These are phyloP conservation scores for Cryptoblepharus egeriae DNA, from an alignment of 2,797 vertebrate species.

Conservation along the genomic window DNA sequence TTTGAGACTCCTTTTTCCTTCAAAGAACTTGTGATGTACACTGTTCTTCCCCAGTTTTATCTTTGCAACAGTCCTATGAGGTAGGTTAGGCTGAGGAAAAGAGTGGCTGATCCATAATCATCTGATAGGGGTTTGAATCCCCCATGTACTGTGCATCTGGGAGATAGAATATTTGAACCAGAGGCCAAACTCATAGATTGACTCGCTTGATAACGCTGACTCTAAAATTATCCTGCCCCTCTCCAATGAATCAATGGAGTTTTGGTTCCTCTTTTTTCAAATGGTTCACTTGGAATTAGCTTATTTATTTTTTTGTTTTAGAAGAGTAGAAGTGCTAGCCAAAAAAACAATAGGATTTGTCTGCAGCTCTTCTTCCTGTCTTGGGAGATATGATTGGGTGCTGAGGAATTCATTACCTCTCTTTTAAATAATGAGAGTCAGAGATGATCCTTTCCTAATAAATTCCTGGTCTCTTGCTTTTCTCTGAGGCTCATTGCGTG, in stretches of 20 bases:
- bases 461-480: constrained; percentile 56
- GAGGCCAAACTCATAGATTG: neutral
- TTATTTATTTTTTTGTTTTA: constrained; percentile 38
- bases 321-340: constrained; percentile 69
- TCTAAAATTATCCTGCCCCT: neutral
- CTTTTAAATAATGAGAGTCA: constrained; percentile 53
- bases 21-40: too few species aligned
- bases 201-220: neutral
- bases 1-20: too few species aligned
- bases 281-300: constrained; percentile 37
- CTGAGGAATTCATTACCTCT: constrained; percentile 45
- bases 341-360: constrained; percentile 71
- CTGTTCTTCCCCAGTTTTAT: too few species aligned
- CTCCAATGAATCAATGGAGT: neutral
- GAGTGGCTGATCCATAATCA: too few species aligned
- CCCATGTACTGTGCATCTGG: neutral
- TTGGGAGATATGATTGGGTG: constrained; percentile 55
- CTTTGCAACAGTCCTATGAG: too few species aligned
- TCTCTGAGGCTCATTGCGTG: constrained; percentile 47
- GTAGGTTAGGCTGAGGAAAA: too few species aligned
- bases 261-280: neutral
- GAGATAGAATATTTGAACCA: neutral
- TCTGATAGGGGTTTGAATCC: too few species aligned
- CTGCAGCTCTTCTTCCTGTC: constrained; percentile 64
- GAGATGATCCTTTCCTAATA: constrained; percentile 38